Base-by-base conservation (phyloP, 2,888 invertebrate species). In the Priocnemis perturbator region DNA sequence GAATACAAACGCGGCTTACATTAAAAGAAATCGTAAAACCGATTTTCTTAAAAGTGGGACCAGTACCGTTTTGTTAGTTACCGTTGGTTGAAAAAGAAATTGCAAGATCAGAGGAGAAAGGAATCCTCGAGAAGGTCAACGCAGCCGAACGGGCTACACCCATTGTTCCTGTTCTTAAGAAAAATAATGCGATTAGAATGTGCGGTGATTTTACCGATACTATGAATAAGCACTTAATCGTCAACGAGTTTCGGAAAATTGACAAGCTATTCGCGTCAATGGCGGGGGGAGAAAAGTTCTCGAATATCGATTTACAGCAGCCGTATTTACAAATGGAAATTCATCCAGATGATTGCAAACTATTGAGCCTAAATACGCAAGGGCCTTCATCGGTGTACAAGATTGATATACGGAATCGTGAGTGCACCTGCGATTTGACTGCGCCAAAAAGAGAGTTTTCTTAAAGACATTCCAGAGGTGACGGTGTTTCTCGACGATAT, bases 401-500 rank as follows among this genome's bases (percentile, higher is more conserved):
- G 67, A 17, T 61, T 87, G 59, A 76, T 84, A 77, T n/a, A n/a
- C n/a, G n/a, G n/a, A n/a, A n/a, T n/a, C n/a, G n/a, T n/a, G n/a
- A n/a, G n/a, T n/a, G n/a, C 85, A n/a, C 85, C 87, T 15, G 83
- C 84, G 7, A 83, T 81, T 52, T 87, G 78, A 78, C 85, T 88
- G 70, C 53, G 83, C 1, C n/a, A n/a, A n/a, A n/a, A n/a, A n/a
- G n/a, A n/a, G n/a, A n/a, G n/a, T n/a, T n/a, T n/a, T n/a, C n/a
- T n/a, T n/a, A 26, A 26, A 26, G 26, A 26, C 7, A 26, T 26
- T 26, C 26, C 26, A 26, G 26, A 7, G 7, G 26, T 26, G 3
- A 26, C 26, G 26, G 26, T 26, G 26, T 26, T 26, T 7, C 26
- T 26, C 26, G 26, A 26, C 26, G 26, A 26, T 7, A 26, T 26